Base-by-base conservation (phyloP, 2,888 invertebrate species). In the Anagyrus pseudococci region DNA sequence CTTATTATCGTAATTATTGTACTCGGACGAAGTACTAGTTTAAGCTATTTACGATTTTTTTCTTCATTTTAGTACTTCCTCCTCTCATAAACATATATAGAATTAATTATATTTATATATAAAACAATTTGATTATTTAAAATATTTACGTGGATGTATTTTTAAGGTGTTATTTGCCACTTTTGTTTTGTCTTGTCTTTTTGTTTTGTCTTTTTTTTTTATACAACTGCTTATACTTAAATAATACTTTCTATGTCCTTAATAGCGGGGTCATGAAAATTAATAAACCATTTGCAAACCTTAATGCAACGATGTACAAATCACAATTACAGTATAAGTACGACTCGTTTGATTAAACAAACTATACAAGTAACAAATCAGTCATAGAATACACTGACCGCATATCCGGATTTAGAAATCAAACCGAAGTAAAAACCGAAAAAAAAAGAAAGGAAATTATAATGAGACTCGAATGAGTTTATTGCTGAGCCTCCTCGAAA, bases 111-210 rank as follows among this genome's bases (percentile, higher is more conserved):
- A 29, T 29, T 4, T 29, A 41, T 41, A 55, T 65, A 62, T 47
- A 65, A 65, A 62, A 62, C 61, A 65, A 62, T 49, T 57, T 55
- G 33, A 50, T 62, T 62, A 59, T 57, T 58, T 59, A 66, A 66
- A 62, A 66, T 66, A 66, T 62, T 66, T 56, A 62, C 53, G 48
- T 52, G 56, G 52, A 66, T 62, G 33, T 43, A 48, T 58, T 44
- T 58, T 10, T 29, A 4, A 57, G 62, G 62, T 61, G 43, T 53
- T 43, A 40, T 22, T 23, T 33, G n/a, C n/a, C n/a, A 13, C 29
- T 37, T 50, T 56, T 65, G 55, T 53, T 37, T 66, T 29, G 10
- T 29, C 29, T 4, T 29, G 10, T 29, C 29, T n/a, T n/a, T n/a
- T n/a, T n/a, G n/a, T n/a, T n/a, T n/a, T n/a, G n/a, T n/a, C n/a